Evolutionary conservation across 2,888 invertebrate species (phyloP), one percentile per base, ranked within the genome.

Genomic region (Petrolisthes manimaculis): DNA sequence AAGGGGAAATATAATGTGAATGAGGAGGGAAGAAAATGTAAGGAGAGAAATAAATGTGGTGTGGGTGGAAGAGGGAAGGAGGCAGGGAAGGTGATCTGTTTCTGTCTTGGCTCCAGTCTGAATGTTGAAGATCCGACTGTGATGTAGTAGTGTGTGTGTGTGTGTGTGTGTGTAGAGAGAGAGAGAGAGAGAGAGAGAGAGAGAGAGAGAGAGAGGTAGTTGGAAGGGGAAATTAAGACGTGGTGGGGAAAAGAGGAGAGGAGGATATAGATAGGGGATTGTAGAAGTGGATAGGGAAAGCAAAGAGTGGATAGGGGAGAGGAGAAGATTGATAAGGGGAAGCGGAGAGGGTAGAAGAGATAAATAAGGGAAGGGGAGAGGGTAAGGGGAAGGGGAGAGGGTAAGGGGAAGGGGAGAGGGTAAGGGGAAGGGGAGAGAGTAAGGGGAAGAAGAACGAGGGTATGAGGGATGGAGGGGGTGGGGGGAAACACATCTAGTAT

Each of bases 161-260:
- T 77, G 51, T 53, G 77, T 9, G n/a, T 9, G 77, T 51, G 51
- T 77, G 51, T 77, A 67, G 67, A 67, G 67, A 67, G 67, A 67
- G 67, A 67, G 67, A 67, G 67, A 67, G 67, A 67, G 67, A 67
- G 67, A 67, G 67, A 67, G 67, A 67, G 67, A 67, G 67, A 67
- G 67, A 67, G 67, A 67, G 67, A 67, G 67, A 67, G 67, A 67
- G 67, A 67, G 67, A 67, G 74, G 8, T 8, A 21, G 74, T 18
- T 3, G 24, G 21, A n/a, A 21, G 4, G 14, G 24, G 21, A 74
- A 4, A 74, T 1, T 1, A 21, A 3, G 74, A 18, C 18, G 61
- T 14, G 12, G 61, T 14, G 9, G 61, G 61, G 61, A 18, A 14
- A 18, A 3, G 61, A 3, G 3, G 3, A 18, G 61, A 18, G 18